Percentiles rank a stretch among this genome's conserved stretches.
Evolutionary conservation across 2,888 invertebrate species (phyloP).

Genomic region (Lepeophtheirus nordmannii): DNA sequence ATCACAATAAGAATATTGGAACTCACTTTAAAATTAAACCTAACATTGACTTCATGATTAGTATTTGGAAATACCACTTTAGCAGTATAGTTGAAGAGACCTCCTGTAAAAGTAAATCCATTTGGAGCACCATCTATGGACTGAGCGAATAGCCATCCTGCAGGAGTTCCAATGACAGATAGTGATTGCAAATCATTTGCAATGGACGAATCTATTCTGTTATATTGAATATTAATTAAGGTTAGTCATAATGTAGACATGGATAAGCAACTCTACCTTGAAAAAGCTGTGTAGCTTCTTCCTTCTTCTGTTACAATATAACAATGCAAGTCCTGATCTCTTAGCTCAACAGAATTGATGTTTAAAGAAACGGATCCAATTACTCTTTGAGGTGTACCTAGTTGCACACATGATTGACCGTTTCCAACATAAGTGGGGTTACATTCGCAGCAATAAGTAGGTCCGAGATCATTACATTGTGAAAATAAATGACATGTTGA

Average conservation of each 20-base stretch:
- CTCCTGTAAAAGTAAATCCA: conserved; percentile 79
- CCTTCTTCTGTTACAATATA: conserved; percentile 78
- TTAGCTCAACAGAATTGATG: conserved; percentile 57
- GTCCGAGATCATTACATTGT: conserved; percentile 59
- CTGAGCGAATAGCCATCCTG: conserved; percentile 87
- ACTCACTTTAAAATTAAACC: background rate
- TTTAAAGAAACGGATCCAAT: conserved; percentile 72
- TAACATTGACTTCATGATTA: conserved; percentile 47
- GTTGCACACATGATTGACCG: conserved; percentile 70
- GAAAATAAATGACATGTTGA: conserved; percentile 66
- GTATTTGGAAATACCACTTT: conserved; percentile 58
- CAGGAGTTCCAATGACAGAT: conserved; percentile 60
- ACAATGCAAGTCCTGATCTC: conserved; percentile 67
- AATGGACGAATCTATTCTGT: conserved; percentile 32
- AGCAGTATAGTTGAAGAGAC: conserved; percentile 68
- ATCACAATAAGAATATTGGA: background rate
- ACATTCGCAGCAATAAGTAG: conserved; percentile 81
- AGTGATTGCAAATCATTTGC: conserved; percentile 69
- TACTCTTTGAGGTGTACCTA: conserved; percentile 61
- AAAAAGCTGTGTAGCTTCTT: conserved; percentile 74
- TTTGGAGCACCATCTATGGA: conserved; percentile 57
- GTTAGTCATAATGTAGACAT: too few species aligned
- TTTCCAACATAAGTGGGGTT: conserved; percentile 69
- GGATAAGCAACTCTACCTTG: background rate
- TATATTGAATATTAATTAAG: background rate